phyloP scores from a whole-genome alignment of 2,797 vertebrate species.

The Orientallactaga sibirica region DNA sequence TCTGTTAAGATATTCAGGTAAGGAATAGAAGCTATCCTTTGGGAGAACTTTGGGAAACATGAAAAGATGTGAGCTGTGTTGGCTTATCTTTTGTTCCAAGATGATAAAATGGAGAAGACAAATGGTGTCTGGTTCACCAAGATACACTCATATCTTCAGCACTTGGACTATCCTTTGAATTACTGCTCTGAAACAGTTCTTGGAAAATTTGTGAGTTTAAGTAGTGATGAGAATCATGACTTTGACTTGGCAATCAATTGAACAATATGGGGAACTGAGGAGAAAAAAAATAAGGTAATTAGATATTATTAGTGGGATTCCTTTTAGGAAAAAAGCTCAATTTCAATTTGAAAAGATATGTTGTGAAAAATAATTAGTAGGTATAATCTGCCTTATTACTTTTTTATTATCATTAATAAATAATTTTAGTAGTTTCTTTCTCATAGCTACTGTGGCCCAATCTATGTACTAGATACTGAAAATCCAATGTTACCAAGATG shows the following conservation, averaged over 20 bases:
- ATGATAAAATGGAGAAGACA: background rate
- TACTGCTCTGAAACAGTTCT: background rate
- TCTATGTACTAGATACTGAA: background rate
- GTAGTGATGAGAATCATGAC: background rate
- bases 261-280: background rate
- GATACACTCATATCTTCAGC: background rate
- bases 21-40: background rate
- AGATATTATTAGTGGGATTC: background rate
- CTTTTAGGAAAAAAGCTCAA: background rate
- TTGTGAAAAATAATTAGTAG: background rate
- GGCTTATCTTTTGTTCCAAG: constrained; percentile 4
- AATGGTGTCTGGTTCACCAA: background rate
- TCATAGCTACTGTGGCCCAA: background rate
- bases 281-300: background rate
- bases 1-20: background rate
- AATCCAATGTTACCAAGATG: background rate
- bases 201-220: background rate
- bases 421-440: background rate
- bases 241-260: background rate
- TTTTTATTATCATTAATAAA: constrained; percentile 4
- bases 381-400: background rate
- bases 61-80: background rate
- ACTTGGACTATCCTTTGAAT: background rate
- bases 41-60: background rate
- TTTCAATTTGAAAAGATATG: constrained; percentile 34